Evolutionary conservation across 2,888 invertebrate genomes (phyloP).

Genomic region (Didymodactylos carnosus): DNA sequence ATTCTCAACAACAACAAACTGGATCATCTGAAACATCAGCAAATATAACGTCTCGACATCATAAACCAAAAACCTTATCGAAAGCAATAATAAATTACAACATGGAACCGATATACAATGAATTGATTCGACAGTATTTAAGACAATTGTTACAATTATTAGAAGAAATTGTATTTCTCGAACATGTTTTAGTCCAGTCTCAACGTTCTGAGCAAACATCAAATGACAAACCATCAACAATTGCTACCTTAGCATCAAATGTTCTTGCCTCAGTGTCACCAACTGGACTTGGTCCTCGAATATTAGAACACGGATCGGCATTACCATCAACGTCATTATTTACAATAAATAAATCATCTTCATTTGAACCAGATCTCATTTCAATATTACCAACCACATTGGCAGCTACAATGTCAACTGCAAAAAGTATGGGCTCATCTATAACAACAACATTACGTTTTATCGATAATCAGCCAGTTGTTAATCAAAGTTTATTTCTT

Average conservation of each 20-base stretch:
- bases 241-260: neutral
- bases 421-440: no score
- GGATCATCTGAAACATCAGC: no score
- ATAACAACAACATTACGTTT: no score
- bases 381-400: no score
- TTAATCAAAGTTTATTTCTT: constrained; percentile 5
- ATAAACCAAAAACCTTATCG: neutral
- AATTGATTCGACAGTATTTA: neutral
- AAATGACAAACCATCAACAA: neutral
- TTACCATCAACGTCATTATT: no score
- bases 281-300: no score
- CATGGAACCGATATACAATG: neutral
- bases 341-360: no score
- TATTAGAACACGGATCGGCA: no score
- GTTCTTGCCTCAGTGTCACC: neutral
- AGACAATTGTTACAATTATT: neutral
- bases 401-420: no score
- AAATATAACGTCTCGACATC: no score
- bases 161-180: neutral
- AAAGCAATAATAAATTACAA: neutral
- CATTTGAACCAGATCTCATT: no score
- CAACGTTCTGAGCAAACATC: neutral
- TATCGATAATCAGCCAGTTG: neutral
- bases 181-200: neutral
- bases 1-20: no score